These are phyloP conservation scores for Mormyrops boulengeri DNA, from an alignment of 2,797 vertebrate species.

Conservation along the genomic window DNA sequence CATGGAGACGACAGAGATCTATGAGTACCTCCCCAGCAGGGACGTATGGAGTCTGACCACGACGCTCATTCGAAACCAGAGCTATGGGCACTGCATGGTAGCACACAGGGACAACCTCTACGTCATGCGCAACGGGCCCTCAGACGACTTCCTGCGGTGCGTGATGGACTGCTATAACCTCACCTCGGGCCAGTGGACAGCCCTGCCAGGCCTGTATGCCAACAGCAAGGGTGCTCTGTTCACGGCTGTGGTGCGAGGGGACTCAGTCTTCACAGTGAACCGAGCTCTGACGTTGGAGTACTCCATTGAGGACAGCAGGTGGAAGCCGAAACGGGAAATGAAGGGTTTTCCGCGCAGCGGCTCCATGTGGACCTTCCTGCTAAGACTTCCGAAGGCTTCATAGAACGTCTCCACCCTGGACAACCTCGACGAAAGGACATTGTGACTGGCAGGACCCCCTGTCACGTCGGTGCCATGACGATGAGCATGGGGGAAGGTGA, in stretches of 20 bases:
- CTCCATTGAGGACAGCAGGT: conserved; percentile 61
- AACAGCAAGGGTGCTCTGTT: conserved; percentile 97
- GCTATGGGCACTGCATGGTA: conserved; percentile 94
- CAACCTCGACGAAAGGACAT: conserved; percentile 3
- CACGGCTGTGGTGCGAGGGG: conserved; percentile 72
- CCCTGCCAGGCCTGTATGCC: conserved; percentile 78
- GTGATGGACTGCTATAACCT: conserved; percentile 86
- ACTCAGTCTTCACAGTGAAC: conserved; percentile 85
- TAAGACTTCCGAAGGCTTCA: conserved; percentile 67
- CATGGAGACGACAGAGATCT: conserved; percentile 79
- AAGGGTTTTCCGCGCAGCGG: conserved; percentile 84
- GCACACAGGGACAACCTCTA: conserved; percentile 87
- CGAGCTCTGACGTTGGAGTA: conserved; percentile 82
- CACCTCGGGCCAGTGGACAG: conserved; percentile 81
- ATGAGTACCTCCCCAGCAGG: conserved; percentile 64
- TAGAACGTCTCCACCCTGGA: background rate
- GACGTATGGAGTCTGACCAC: conserved; percentile 72
- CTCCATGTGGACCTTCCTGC: conserved; percentile 84
- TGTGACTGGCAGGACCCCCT: background rate
- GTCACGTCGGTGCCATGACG: background rate
- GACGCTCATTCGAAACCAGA: conserved; percentile 75
- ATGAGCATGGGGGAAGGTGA: background rate
- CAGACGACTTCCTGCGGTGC: conserved; percentile 84
- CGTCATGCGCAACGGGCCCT: conserved; percentile 87
- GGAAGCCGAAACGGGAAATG: conserved; percentile 78